phyloP scores from a whole-genome alignment of 2,888 invertebrate species.

The Aplocera efformata region DNA sequence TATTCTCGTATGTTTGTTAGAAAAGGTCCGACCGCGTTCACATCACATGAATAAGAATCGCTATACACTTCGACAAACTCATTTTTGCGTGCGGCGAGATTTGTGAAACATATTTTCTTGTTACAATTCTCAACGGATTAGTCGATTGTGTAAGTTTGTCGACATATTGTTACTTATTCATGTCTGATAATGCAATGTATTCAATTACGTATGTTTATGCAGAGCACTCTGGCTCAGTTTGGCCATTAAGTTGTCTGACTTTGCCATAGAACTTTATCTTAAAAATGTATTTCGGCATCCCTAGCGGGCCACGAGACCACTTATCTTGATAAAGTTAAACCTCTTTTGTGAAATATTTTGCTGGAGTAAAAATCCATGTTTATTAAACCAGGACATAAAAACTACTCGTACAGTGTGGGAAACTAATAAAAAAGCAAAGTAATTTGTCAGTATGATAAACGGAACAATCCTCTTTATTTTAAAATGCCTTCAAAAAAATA shows the following conservation, averaged over 20 bases:
- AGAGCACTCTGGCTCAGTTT: constrained; percentile 9
- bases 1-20: constrained; percentile 13
- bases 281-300: constrained; percentile 11
- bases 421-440: too few relatives aligned
- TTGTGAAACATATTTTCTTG: neutral
- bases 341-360: constrained; percentile 5
- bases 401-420: too few relatives aligned
- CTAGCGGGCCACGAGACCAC: constrained; percentile 11
- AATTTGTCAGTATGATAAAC: too few relatives aligned
- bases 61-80: constrained; percentile 4
- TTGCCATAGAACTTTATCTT: constrained; percentile 15
- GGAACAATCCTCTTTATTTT: too few relatives aligned
- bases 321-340: constrained; percentile 21
- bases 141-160: neutral
- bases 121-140: neutral
- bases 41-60: constrained; percentile 27
- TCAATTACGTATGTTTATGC: constrained; percentile 18
- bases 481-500: too few relatives aligned
- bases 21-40: constrained; percentile 20
- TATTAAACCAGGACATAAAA: constrained; percentile 1
- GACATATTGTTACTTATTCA: constrained; percentile 16
- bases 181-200: constrained; percentile 15
- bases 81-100: neutral
- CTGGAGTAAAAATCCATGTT: constrained; percentile 4
- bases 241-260: constrained; percentile 11